These are phyloP conservation scores for Anguilla anguilla DNA, from an alignment of 2,797 vertebrate species.

Conservation along the genomic window DNA sequence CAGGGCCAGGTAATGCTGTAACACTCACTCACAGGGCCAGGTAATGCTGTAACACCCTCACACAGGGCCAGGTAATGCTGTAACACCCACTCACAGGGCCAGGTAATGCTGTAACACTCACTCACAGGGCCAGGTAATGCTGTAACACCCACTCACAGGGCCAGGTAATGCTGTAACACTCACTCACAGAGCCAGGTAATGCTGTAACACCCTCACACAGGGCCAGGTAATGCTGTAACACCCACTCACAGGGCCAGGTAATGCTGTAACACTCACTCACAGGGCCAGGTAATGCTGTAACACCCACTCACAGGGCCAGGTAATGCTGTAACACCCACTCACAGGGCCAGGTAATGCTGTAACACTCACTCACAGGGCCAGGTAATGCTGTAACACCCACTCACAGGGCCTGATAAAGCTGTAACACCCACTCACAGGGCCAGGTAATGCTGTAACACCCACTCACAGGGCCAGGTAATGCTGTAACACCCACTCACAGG, in stretches of 20 bases:
- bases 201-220: not conserved
- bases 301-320: not conserved
- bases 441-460: not conserved
- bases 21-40: too few relatives aligned
- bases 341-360: not conserved
- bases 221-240: constrained; percentile 42
- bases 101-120: too few relatives aligned
- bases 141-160: not conserved
- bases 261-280: constrained; percentile 26
- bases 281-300: constrained; percentile 57
- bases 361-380: too few relatives aligned
- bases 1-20: too few relatives aligned
- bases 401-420: not conserved
- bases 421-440: constrained; percentile 42
- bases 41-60: too few relatives aligned
- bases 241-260: not conserved
- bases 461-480: constrained; percentile 61
- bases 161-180: not conserved
- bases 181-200: too few relatives aligned
- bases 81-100: too few relatives aligned
- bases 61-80: too few relatives aligned
- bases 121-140: not conserved
- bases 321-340: not conserved
- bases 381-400: too few relatives aligned
- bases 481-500: not conserved